Evolutionary conservation across 1,140 invertebrate species (phyloP), one percentile per base, ranked within the genome.

Genomic region (Hyles euphorbiae): DNA sequence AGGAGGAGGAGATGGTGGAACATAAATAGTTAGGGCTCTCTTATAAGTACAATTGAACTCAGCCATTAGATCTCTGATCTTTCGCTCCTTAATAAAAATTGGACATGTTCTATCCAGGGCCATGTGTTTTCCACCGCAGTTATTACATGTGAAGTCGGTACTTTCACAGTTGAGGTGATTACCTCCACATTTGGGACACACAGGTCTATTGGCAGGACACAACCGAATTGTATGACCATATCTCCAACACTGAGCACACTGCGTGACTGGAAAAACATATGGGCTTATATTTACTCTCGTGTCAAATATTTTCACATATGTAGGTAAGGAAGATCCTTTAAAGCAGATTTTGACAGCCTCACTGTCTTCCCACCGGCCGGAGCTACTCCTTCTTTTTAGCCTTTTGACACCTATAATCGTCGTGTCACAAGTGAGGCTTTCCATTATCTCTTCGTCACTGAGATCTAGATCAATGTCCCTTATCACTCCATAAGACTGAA

Each of bases 171-270:
- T 74, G 22, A 8, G 56, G 58, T 71, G 72, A 32, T 58, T 36
- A 12, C 36, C 55, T n/a, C 57, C 55, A 36, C 68, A 74, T 34
- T 74, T 74, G 3, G 72, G 66, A 34, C 72, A 74, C 3, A 69
- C 34, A 3, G 62, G 43, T 59, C 64, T 69, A 11, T 65, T 63
- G 3, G 58, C 55, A 0, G 55, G 48, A 36, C 68, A 71, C 9
- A 49, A 53, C 6, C 45, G 56, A 8, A 46, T 45, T 5, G 43
- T 22, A 40, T 71, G 68, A 9, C 61, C 64, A 53, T 56, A 56
- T 34, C 47, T 48, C 70, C 70, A 69, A 51, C 67, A 67, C 3
- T 7, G 9, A 2, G 58, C 57, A 48, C 63, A 72, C 34, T 68
- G 63, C 4, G 36, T 40, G 5, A 40, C 36, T 40, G 36, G 36